Base-by-base conservation (phyloP, 1,140 invertebrate species). In the Muscidifurax raptorellus region DNA sequence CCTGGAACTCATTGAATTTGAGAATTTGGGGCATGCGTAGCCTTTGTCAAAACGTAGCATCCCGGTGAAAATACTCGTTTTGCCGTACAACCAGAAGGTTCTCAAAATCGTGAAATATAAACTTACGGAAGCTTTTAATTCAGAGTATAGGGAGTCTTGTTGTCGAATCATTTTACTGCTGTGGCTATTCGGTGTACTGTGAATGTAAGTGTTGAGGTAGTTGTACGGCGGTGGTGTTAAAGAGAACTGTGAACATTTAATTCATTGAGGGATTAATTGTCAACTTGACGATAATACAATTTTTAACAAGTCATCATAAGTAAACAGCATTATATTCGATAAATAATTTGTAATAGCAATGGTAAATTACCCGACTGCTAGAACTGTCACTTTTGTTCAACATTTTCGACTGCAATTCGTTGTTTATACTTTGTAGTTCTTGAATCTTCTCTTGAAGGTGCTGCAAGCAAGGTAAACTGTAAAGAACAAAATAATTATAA, bases 91-190 rank as follows among this genome's bases (percentile, higher is more conserved):
- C 52, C n/a, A n/a, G 18, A 59, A 59, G 18, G 18, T 59, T 59
- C 22, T 59, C 5, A 59, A 22, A 80, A 72, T 77, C 47, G 7
- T 28, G 9, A 30, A 28, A 22, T 0, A 72, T 12, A 40, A 5
- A 85, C 86, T 87, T 86, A 88, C 88, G 18, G 84, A 87, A 84
- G 87, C 87, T 85, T 88, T 87, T 69, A 89, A 86, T 84, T 89
- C 88, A 6, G 32, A 85, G 47, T 78, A 89, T 1, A 89, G 67
- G 3, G 87, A 87, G 79, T 87, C 82, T 28, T 84, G 74, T 15
- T 59, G 47, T 47, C 71, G 22, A 64, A 25, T 66, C 13, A 75
- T 78, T 15, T 25, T 32, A 30, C 47, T 28, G 10, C 12, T 64
- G 4, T 64, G 52, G 75, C 59, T 76, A 44, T 85, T 82, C 12